Base-by-base conservation (phyloP, 1,140 invertebrate species). In the Pachypsylla venusta region DNA sequence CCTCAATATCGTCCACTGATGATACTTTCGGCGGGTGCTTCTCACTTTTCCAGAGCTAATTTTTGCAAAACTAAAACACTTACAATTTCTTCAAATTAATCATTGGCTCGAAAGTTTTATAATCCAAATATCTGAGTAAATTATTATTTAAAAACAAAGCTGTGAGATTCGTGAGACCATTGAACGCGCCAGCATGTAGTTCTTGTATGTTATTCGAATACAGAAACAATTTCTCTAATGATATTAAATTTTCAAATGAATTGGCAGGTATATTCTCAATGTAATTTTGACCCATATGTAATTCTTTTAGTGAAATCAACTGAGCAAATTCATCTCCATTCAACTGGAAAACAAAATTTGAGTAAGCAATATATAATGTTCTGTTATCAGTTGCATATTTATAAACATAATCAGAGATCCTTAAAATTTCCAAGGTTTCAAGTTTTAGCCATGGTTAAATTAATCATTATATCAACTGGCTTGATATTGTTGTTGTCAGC, bases 131-230 rank as follows among this genome's bases (percentile, higher is more conserved):
- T 40, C 70, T 72, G 0, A 83, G 61, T 10, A 77, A 68, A 61
- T 83, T 83, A 53, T 80, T 80, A 64, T 82, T 81, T 0, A 83
- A 68, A 61, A 81, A 74, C 0, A 83, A 70, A 12, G 76, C 76
- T 0, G 75, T 77, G 1, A 83, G 66, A 63, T 78, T 79, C 1
- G 64, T 64, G 0, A 82, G 63, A 1, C 80, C 81, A 1, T 66
- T 60, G 40, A 83, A 79, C 40, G 75, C 75, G 5, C 72, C 71
- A 0, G 68, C 64, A 16, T 75, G 71, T 16, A 83, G 61, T 1
- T 64, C 67, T 56, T 77, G 76, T 2, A 83, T 67, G 35, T 75
- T 75, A 62, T 83, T 83, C 10, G 72, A 75, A 65, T 81, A 77
- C 1, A 83, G 68, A 7, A 79, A 78, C 1, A 83, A 64, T n/a